These are phyloP conservation scores for Serranus cabrilla DNA, from an alignment of 2,797 vertebrate species.

Conservation along the genomic window DNA sequence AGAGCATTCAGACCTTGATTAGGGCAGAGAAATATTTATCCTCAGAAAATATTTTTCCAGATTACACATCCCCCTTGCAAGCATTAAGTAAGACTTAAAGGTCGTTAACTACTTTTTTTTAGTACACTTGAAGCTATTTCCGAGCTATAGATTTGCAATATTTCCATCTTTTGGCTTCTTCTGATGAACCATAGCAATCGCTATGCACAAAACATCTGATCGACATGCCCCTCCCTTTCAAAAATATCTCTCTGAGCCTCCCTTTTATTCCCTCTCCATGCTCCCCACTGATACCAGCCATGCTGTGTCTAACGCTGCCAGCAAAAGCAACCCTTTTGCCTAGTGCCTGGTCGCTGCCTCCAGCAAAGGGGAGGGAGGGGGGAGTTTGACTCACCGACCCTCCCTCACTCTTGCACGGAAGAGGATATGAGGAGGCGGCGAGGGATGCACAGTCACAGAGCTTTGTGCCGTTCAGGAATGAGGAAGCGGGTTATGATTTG, in stretches of 20 bases:
- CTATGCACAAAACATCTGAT: constrained; percentile 44
- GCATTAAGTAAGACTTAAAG: constrained; percentile 42
- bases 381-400: constrained; percentile 46
- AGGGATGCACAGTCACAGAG: constrained; percentile 32
- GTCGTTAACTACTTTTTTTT: constrained; percentile 3
- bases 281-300: constrained; percentile 48
- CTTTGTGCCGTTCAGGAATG: constrained; percentile 54
- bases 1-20: constrained; percentile 31
- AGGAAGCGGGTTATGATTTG: constrained; percentile 5
- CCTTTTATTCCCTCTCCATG: constrained; percentile 33
- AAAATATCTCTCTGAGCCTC: constrained; percentile 35
- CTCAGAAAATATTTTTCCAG: constrained; percentile 21
- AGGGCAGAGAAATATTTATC: constrained; percentile 33
- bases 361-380: constrained; percentile 25
- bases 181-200: constrained; percentile 25
- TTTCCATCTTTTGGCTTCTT: constrained; percentile 23
- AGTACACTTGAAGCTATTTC: constrained; percentile 1
- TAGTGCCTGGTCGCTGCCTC: constrained; percentile 43
- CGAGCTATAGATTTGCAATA: background rate
- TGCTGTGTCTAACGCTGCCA: constrained; percentile 59
- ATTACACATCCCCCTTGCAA: constrained; percentile 27
- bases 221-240: constrained; percentile 11
- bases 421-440: constrained; percentile 27
- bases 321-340: constrained; percentile 54
- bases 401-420: constrained; percentile 30